Base-by-base conservation (phyloP, 2,888 invertebrate genomes). In the Linyphia triangularis region DNA sequence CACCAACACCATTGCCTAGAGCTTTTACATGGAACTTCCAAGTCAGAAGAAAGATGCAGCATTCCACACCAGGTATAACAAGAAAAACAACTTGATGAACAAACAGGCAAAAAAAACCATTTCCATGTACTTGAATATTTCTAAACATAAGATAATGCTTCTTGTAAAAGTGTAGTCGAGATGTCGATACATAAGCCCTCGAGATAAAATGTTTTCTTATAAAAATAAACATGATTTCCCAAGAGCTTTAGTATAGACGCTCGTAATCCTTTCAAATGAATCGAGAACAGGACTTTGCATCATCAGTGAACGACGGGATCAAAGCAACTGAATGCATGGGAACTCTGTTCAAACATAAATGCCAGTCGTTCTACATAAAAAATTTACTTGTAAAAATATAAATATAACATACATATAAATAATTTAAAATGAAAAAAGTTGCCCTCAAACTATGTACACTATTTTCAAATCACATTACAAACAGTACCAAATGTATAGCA, bases 151-250 rank as follows among this genome's bases (percentile, higher is more conserved):
- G 24, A 1, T 5, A 9, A 22, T 22, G 22, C 59, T 24, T 33
- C 1, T 72, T 26, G 28, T 10, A 57, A 22, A 28, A 16, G 30
- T 7, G 26, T 9, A 26, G 72, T n/a, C 22, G 67, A 77, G 61
- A 30, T 22, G 22, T 40, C 37, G 63, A 63, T 77, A 61, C 77
- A 61, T 37, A 77, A 77, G 77, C 77, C 61, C 77, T 77, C 37
- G 61, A 77, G 33, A 77, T 77, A 77, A 77, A 61, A 77, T 77
- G 77, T 63, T 77, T 61, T 61, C 5, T 26, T 16, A 61, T 33
- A 26, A 19, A 30, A 9, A 63, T 30, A 61, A 77, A 77, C 77
- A 77, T 77, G 61, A 77, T 77, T 77, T 77, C 63, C 77, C 77
- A 61, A 77, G 77, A 77, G 77, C 77, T 77, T 77, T 61, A 24